Base-by-base conservation (phyloP, 2,113 vertebrate species). In the Parotia lawesii region DNA sequence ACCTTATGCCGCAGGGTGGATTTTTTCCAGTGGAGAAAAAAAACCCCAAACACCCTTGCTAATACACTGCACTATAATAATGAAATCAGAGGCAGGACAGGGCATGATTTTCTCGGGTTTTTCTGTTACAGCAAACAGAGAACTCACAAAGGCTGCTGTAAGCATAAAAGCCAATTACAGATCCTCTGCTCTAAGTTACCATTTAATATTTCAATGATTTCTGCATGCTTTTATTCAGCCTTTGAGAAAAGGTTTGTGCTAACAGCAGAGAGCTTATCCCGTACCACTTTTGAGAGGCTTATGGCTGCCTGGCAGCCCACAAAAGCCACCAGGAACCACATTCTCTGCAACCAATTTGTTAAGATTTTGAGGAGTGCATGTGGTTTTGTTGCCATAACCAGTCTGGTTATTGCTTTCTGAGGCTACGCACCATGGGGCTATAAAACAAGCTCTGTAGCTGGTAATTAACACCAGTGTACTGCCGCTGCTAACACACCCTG, bases 351-450 rank as follows among this genome's bases (percentile, higher is more conserved):
- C 8, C 18, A 53, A 29, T 33, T 19, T 22, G 62, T 48, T 35
- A 33, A 40, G 58, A 40, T 69, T 88, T 72, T 5, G 44, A 50
- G 79, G 48, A 33, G 16, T 1, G 13, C 0, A 1, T 0, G 1
- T 7, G 31, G 40, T 10, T 67, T 37, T 64, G 66, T 12, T 67
- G 75, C 62, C 29, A 6, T 11, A 61, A 69, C 79, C 65, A 15
- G 27, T 15, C 62, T 25, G 71, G 35, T 4, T 47, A 56, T 31
- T 51, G 62, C 45, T 53, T 57, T 38, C 17, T 22, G 73, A 73
- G 53, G 78, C 38, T 83, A 45, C 0, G 0, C 3, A 0, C 57
- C 3, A 4, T 0, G 9, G 66, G 14, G 76, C 75, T 72, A 65
- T 6, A 73, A 57, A 90, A 37, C 31, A 33, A 73, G 54, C 67